Evolutionary conservation across 1,140 invertebrate species (phyloP).

Genomic region (Sarcophaga bullata): DNA sequence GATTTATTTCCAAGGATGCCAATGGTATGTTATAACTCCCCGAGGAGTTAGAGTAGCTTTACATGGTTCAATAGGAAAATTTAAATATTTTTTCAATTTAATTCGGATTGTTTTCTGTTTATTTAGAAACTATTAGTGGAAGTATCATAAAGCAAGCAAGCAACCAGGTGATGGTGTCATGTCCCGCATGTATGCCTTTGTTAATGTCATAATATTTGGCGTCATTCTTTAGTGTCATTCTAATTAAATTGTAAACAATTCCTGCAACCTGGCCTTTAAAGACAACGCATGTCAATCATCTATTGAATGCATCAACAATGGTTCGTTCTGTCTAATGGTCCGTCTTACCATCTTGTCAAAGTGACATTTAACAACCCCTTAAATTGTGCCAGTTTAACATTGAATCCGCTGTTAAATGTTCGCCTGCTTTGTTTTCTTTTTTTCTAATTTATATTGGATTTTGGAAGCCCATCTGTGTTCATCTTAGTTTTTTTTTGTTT

Average conservation of each 20-base stretch:
- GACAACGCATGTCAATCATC: conserved; percentile 5
- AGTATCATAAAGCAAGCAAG: neutral
- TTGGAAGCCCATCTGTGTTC: conserved; percentile 5
- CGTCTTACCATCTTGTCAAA: neutral
- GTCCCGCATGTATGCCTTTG: neutral
- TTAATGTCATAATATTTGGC: neutral
- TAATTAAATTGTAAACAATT: conserved; percentile 20
- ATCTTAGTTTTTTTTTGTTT: neutral
- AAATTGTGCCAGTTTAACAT: neutral
- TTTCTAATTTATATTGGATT: conserved; percentile 22
- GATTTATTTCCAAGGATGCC: neutral
- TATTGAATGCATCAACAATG: neutral
- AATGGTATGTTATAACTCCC: neutral
- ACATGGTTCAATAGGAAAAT: no score
- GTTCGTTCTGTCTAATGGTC: no score
- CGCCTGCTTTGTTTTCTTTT: neutral
- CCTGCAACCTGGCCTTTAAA: neutral
- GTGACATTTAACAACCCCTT: neutral
- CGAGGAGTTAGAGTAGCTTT: no score
- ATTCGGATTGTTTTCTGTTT: no score
- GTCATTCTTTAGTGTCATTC: neutral
- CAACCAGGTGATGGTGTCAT: conserved; percentile 16
- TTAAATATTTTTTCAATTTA: no score
- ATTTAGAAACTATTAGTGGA: no score
- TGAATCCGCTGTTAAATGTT: neutral